Base-by-base conservation (phyloP, 2,113 vertebrate genomes). In the Cygnus atratus region DNA sequence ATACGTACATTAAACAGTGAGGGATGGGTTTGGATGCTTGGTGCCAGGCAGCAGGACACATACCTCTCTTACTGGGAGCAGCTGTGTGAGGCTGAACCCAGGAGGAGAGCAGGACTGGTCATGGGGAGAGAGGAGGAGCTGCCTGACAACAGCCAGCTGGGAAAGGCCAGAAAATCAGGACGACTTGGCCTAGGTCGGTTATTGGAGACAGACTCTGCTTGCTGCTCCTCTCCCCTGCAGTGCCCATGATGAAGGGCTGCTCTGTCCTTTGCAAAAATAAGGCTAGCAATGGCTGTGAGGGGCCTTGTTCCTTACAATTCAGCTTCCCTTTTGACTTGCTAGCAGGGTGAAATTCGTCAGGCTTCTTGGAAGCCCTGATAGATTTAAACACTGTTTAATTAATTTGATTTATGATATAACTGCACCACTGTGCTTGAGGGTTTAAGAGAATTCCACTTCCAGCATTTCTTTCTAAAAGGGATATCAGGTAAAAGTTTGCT, bases 341-440 rank as follows among this genome's bases (percentile, higher is more conserved):
- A 62, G 41, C 20, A 31, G 76, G 54, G 26, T 46, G 90, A 90
- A 78, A 88, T 65, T 87, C 70, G 31, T 79, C 75, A 75, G 82
- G 85, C 48, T 24, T 92, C 75, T 62, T 92, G 71, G 74, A 92
- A 46, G 25, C 71, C 74, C 74, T 71, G 74, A 72, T 82, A 92
- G 74, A 80, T 63, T 66, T 76, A 94, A 95, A 83, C 77, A 70
- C 70, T 62, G 6, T 82, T 94, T 91, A 93, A 93, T 94, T 94
- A 93, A 95, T 96, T 92, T 87, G 84, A 95, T 95, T 93, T 95
- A 94, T 66, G 39, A 35, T 88, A 73, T 76, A 96, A 95, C 94
- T 94, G 70, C 62, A 92, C 76, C 62, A 61, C 83, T 48, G 58
- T 58, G 67, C 90, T 93, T 84, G 71, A 93, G 71, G 67, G 50